Evolutionary conservation across 2,113 vertebrate genomes (phyloP).

Genomic region (Dasyornis broadbenti): DNA sequence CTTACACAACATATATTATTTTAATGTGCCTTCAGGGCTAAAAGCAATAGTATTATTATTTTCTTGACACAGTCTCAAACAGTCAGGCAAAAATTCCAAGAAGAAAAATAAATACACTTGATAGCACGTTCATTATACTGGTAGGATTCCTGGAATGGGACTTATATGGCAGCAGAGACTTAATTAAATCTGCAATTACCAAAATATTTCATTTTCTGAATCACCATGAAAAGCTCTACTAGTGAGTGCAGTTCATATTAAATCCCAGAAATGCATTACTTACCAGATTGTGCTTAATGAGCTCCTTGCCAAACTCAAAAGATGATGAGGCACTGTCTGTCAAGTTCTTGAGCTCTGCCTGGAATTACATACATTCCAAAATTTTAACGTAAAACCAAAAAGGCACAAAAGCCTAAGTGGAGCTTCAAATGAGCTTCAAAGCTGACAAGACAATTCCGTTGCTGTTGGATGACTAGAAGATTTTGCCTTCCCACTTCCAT

Average conservation of each 20-base stretch:
- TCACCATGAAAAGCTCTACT: not conserved
- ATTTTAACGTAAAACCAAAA: not conserved
- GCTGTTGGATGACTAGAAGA: not conserved
- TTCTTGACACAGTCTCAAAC: not conserved
- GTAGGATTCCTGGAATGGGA: not conserved
- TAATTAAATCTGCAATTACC: not conserved
- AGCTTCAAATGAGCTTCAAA: not conserved
- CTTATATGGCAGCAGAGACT: not conserved
- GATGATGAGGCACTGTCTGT: slow-evolving; percentile 88
- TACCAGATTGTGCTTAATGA: slow-evolving; percentile 96
- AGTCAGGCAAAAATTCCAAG: not conserved
- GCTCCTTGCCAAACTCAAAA: slow-evolving; percentile 97
- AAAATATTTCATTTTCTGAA: not conserved
- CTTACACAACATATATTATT: not conserved
- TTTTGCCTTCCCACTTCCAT: not conserved
- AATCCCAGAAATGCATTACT: slow-evolving; percentile 28
- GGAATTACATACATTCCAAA: slow-evolving; percentile 36
- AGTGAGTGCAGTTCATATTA: not conserved
- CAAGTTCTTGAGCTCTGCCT: slow-evolving; percentile 94
- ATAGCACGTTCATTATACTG: not conserved
- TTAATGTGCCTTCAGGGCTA: not conserved
- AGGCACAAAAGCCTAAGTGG: not conserved
- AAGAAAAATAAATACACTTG: not conserved
- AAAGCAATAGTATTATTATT: not conserved
- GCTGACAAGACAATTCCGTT: not conserved